phyloP scores from a whole-genome alignment of 2,888 invertebrate genomes.

The Drosophila neutralis region DNA sequence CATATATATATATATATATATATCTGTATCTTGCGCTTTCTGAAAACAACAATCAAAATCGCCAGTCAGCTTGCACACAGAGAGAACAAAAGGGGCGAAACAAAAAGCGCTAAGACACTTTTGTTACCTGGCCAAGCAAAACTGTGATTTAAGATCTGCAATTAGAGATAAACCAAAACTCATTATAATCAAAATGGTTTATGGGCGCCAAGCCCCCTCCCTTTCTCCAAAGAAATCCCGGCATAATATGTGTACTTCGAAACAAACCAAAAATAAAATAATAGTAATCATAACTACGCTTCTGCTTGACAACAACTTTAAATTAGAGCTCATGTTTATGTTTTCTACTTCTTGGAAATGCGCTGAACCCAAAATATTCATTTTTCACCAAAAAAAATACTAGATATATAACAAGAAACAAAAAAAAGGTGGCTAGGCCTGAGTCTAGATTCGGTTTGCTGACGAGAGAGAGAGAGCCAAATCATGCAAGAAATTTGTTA shows the following conservation, averaged over 20 bases:
- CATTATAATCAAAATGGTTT: constrained; percentile 76
- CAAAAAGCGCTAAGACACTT: constrained; percentile 17
- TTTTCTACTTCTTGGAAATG: constrained; percentile 64
- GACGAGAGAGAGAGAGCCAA: constrained; percentile 38
- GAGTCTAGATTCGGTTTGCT: constrained; percentile 5
- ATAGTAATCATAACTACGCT: constrained; percentile 29
- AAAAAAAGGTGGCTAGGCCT: constrained; percentile 18
- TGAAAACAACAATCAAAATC: constrained; percentile 30
- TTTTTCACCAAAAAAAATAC: constrained; percentile 52
- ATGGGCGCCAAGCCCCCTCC: constrained; percentile 40
- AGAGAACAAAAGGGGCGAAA: constrained; percentile 32
- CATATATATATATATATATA: neutral
- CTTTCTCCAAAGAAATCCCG: neutral
- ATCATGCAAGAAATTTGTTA: constrained; percentile 81
- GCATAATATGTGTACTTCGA: neutral
- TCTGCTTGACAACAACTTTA: constrained; percentile 44
- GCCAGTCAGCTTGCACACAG: constrained; percentile 51
- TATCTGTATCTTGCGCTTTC: neutral
- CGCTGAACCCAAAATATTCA: constrained; percentile 66
- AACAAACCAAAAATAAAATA: neutral
- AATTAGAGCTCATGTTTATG: constrained; percentile 55
- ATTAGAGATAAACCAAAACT: constrained; percentile 71
- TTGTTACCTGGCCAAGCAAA: constrained; percentile 38
- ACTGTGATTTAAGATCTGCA: constrained; percentile 63
- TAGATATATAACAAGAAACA: neutral